phyloP scores from a whole-genome alignment of 2,797 vertebrate species.

The Dryobates pubescens region DNA sequence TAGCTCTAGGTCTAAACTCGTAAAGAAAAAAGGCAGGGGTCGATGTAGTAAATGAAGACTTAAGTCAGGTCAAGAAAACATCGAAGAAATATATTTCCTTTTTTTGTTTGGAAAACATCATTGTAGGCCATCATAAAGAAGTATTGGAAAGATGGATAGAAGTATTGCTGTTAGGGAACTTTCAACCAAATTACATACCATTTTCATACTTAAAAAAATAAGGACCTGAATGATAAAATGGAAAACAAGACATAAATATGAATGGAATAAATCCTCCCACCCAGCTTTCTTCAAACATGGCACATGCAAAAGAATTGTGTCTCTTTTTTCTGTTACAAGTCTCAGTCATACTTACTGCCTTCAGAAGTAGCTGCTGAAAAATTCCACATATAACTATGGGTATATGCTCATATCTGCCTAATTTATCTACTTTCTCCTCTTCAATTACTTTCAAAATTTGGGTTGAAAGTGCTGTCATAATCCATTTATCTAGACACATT shows the following conservation, averaged over 20 bases:
- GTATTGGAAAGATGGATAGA: background rate
- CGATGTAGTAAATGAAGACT: background rate
- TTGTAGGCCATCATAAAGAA: background rate
- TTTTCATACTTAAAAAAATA: background rate
- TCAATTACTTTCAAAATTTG: constrained; percentile 3
- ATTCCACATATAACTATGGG: background rate
- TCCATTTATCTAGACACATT: constrained; percentile 22
- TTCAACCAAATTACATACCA: background rate
- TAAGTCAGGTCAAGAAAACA: background rate
- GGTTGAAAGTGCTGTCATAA: constrained; percentile 17
- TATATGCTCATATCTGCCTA: background rate
- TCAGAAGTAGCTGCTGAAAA: background rate
- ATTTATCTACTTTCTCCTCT: constrained; percentile 21
- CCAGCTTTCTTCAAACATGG: background rate
- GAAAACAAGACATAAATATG: background rate
- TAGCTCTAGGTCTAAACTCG: background rate
- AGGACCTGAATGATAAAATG: background rate
- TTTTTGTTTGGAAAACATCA: background rate
- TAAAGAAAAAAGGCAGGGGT: background rate
- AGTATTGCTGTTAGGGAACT: background rate
- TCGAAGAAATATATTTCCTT: background rate
- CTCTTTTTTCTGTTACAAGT: background rate
- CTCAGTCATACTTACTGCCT: background rate
- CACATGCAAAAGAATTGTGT: background rate
- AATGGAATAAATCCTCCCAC: background rate